These are phyloP conservation scores for Rhabdophis nuchalis DNA, from an alignment of 2,797 vertebrate species.

Conservation along the genomic window DNA sequence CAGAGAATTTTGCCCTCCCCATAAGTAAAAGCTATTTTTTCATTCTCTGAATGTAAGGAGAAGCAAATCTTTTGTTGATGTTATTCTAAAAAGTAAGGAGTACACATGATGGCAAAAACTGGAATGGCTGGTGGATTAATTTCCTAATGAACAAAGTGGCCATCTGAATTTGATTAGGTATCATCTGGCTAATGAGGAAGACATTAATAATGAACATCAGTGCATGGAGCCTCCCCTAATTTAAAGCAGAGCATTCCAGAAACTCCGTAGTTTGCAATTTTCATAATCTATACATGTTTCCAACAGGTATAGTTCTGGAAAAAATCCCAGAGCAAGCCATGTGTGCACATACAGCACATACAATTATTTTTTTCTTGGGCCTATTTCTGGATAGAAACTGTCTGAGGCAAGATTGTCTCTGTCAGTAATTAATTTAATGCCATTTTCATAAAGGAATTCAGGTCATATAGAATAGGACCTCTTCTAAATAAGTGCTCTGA, in stretches of 20 bases:
- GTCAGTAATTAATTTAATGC: not conserved
- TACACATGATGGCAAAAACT: not conserved
- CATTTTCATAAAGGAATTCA: constrained; percentile 22
- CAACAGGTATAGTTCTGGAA: not conserved
- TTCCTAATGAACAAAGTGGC: not conserved
- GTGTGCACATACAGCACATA: not conserved
- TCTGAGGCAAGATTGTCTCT: not conserved
- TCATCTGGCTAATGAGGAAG: not conserved
- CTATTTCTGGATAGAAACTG: constrained; percentile 25
- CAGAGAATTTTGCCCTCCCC: not conserved
- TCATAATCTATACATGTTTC: not conserved
- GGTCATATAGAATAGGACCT: not conserved
- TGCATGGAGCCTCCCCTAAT: not conserved
- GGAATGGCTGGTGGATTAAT: not conserved
- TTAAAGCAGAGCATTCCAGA: not conserved
- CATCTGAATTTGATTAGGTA: not conserved
- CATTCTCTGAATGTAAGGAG: not conserved
- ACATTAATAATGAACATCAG: not conserved
- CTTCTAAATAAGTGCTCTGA: constrained; percentile 1
- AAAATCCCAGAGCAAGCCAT: not conserved
- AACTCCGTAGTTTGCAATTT: not conserved
- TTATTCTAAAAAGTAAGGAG: not conserved
- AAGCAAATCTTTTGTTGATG: not conserved
- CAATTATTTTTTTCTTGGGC: not conserved
- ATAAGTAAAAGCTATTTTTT: not conserved